Evolutionary conservation across 2,888 invertebrate species (phyloP).

Genomic region (Tiliacea aurago): DNA sequence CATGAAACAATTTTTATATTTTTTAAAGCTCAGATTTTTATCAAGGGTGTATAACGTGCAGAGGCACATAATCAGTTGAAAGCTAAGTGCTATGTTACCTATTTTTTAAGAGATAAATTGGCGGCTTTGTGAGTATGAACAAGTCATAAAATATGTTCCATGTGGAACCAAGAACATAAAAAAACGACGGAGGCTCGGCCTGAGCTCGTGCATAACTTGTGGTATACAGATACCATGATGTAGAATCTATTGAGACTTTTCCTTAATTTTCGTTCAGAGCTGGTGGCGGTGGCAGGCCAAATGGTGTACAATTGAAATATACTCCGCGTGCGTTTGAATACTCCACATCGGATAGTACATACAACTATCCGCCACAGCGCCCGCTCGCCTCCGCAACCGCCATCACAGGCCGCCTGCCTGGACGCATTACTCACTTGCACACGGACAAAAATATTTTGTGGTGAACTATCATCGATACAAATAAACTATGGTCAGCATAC

Average conservation of each 20-base stretch:
- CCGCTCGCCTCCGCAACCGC: background rate
- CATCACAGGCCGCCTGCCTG: background rate
- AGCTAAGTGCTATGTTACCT: background rate
- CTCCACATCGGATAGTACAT: no score
- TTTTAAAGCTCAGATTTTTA: background rate
- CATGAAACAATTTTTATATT: background rate
- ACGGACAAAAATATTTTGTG: background rate
- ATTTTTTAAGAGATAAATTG: background rate
- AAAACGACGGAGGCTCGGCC: constrained; percentile 1
- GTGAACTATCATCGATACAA: background rate
- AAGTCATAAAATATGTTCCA: constrained; percentile 2
- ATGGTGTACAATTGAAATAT: background rate
- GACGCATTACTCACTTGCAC: no score
- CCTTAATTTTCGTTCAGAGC: background rate
- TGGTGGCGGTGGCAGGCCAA: background rate
- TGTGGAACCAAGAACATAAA: constrained; percentile 7
- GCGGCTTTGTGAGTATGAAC: background rate
- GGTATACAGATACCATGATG: background rate
- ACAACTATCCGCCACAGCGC: background rate
- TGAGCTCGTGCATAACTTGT: constrained; percentile 2
- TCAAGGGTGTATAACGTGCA: background rate
- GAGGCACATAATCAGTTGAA: background rate
- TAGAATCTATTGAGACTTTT: background rate
- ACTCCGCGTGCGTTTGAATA: background rate
- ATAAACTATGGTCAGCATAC: background rate